phyloP scores from a whole-genome alignment of 2,113 vertebrate genomes.

The Platichthys flesus region DNA sequence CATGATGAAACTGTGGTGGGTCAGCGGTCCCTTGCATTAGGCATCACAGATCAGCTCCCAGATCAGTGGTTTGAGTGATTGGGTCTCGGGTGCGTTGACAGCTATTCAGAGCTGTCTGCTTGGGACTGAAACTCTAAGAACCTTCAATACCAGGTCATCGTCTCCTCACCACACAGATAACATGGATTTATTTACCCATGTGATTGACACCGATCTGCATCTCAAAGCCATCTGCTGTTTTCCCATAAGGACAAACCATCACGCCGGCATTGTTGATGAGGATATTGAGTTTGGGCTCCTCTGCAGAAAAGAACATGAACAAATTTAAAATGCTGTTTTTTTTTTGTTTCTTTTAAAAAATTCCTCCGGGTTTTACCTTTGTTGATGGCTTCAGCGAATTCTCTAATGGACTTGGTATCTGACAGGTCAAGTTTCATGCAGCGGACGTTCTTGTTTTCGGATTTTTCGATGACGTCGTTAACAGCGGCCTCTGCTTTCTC shows the following conservation, averaged over 20 bases:
- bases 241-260: constrained; percentile 84
- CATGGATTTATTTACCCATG: constrained; percentile 73
- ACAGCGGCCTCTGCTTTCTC: constrained; percentile 70
- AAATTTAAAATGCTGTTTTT: neutral
- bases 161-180: no score
- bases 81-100: no score
- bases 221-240: constrained; percentile 85
- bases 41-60: no score
- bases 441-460: constrained; percentile 71
- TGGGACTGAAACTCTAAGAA: no score
- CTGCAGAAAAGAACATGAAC: constrained; percentile 46
- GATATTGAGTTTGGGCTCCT: constrained; percentile 80
- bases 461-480: constrained; percentile 75
- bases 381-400: constrained; percentile 81
- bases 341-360: neutral
- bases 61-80: no score
- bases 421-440: constrained; percentile 81
- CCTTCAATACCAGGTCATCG: no score
- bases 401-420: constrained; percentile 80
- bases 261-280: constrained; percentile 87
- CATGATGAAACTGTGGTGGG: no score
- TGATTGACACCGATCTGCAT: constrained; percentile 87
- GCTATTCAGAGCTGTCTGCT: no score
- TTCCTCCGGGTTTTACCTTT: constrained; percentile 55
- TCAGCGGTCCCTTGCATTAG: no score